Evolutionary conservation across 1,140 invertebrate genomes (phyloP), one percentile per base, ranked within the genome.

Genomic region (Drosophila repletoides): DNA sequence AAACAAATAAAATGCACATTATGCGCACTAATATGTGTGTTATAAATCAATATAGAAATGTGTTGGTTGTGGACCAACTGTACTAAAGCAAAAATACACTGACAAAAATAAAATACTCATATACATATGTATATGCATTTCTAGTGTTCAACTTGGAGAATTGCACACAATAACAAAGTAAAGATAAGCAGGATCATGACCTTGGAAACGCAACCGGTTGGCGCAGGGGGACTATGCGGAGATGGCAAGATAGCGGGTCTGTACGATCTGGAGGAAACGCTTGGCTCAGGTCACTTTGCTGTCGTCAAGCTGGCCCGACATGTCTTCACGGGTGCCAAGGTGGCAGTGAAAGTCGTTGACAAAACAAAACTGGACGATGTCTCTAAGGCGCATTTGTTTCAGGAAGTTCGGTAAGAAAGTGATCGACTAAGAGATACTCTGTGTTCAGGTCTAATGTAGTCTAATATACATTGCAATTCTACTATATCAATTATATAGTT

Each of bases 261-360:
- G 26, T 99, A 99, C 90, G 98, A 99, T 91, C 92, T 99, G 79
- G 96, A 98, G 90, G 96, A 98, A 90, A 99, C 98, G 0, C 91
- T 98, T 9, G 97, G 97, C 6, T 94, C 95, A 58, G 98, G 98
- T 36, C 98, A 99, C 92, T 99, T 99, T 93, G 98, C 98, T 55
- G 98, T 99, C 41, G 99, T 99, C 14, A 99, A 99, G 93, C 92
- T 99, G 63, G 99, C 99, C 5, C 93, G 96, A 67, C 99, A 99
- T 93, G 98, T 99, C 33, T 99, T 99, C 91, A 99, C 98, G 31
- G 98, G 98, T n/a, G 98, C 99, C 92, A 98, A 98, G 91, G 98
- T 99, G 43, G 95, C 95, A 41, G 95, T 96, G 29, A 96, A 96
- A 93, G 95, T 99, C 41, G 99, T 99, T 83, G 99, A 99, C 91